phyloP scores from a whole-genome alignment of 2,888 invertebrate species.

The Trachelus iudaicus region DNA sequence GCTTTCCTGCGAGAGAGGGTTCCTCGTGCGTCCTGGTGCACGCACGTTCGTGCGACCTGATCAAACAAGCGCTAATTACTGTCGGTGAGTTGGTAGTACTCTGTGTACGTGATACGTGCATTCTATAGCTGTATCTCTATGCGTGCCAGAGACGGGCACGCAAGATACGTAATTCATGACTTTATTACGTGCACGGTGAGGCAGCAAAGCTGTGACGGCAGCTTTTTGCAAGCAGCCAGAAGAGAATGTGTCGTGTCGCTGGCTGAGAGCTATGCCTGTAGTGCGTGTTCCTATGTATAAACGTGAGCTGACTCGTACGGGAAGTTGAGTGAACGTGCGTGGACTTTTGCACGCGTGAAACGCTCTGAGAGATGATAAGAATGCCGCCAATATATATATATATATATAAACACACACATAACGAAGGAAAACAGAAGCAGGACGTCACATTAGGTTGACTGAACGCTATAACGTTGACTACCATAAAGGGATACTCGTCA shows the following conservation, averaged over 20 bases:
- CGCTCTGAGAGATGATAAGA: neutral
- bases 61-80: slow-evolving; percentile 40
- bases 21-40: slow-evolving; percentile 26
- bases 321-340: neutral
- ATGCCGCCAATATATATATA: neutral
- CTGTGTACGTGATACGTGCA: neutral
- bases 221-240: slow-evolving; percentile 18
- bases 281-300: neutral
- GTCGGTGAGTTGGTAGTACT: slow-evolving; percentile 29
- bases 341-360: neutral
- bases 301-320: neutral
- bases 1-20: slow-evolving; percentile 21
- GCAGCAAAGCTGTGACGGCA: slow-evolving; percentile 25
- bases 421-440: neutral
- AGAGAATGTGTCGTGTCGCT: slow-evolving; percentile 5
- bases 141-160: slow-evolving; percentile 34
- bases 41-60: slow-evolving; percentile 34
- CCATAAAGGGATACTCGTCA: neutral
- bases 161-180: slow-evolving; percentile 40
- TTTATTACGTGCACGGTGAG: slow-evolving; percentile 35
- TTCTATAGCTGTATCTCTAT: neutral
- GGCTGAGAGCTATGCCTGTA: slow-evolving; percentile 1
- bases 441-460: neutral
- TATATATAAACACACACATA: neutral
- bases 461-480: neutral